Evolutionary conservation across 2,113 vertebrate species (phyloP).

Genomic region (Brachyistius frenatus): DNA sequence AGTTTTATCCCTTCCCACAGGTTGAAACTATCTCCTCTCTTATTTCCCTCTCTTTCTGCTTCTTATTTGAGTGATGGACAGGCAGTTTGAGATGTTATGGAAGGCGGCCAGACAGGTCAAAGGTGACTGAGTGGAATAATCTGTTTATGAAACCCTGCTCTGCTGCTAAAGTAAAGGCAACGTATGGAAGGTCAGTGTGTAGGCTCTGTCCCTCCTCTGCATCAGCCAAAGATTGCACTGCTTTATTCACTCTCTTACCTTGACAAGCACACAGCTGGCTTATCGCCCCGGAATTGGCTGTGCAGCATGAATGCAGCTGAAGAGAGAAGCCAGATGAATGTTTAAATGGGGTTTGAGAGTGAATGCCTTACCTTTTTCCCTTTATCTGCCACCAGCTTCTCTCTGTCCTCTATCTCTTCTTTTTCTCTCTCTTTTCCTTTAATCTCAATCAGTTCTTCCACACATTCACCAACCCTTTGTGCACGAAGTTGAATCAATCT

Average conservation of each 20-base stretch:
- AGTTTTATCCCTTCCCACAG: slow-evolving; percentile 67
- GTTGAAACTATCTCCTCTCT: slow-evolving; percentile 60
- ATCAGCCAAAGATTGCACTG: slow-evolving; percentile 60
- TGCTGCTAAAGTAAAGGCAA: slow-evolving; percentile 64
- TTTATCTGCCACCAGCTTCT: slow-evolving; percentile 43
- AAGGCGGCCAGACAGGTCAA: slow-evolving; percentile 67
- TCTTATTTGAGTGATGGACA: slow-evolving; percentile 71
- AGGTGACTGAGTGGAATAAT: slow-evolving; percentile 78
- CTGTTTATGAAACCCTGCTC: slow-evolving; percentile 77
- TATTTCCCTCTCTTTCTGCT: slow-evolving; percentile 49
- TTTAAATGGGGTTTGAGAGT: slow-evolving; percentile 65
- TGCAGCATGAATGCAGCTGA: slow-evolving; percentile 70
- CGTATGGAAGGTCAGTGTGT: slow-evolving; percentile 75
- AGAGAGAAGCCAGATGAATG: slow-evolving; percentile 66
- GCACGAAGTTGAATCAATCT: slow-evolving; percentile 33
- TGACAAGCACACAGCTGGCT: slow-evolving; percentile 73
- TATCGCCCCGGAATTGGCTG: slow-evolving; percentile 70
- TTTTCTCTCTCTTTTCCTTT: slow-evolving; percentile 32
- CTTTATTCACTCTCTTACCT: slow-evolving; percentile 77
- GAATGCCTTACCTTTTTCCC: slow-evolving; percentile 62
- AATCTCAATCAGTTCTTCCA: slow-evolving; percentile 31
- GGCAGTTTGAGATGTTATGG: slow-evolving; percentile 61
- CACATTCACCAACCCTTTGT: slow-evolving; percentile 21
- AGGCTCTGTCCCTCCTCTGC: slow-evolving; percentile 57
- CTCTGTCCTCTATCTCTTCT: slow-evolving; percentile 38